Evolutionary conservation across 1,140 invertebrate species (phyloP).

Genomic region (Drosophila orena): DNA sequence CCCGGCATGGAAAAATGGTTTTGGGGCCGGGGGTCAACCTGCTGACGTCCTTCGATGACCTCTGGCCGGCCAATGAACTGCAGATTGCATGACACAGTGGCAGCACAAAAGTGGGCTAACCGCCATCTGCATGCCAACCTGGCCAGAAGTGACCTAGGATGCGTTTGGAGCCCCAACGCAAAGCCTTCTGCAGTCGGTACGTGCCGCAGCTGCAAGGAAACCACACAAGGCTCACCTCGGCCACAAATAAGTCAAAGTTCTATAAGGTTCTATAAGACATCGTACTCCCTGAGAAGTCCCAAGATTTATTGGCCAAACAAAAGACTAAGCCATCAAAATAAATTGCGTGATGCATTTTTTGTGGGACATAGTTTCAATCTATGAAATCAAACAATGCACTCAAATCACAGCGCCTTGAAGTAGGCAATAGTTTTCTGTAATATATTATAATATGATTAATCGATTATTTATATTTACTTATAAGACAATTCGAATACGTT

Average conservation of each 20-base stretch:
- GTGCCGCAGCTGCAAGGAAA: constrained; percentile 27
- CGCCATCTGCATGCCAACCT: constrained; percentile 44
- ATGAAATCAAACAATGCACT: no score
- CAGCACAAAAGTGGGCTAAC: constrained; percentile 28
- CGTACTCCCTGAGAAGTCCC: neutral
- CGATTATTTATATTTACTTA: no score
- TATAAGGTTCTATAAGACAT: neutral
- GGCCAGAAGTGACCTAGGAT: constrained; percentile 32
- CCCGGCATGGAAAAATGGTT: constrained; percentile 6
- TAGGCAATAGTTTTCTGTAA: neutral
- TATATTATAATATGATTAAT: no score
- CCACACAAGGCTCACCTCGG: constrained; percentile 11
- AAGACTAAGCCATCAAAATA: constrained; percentile 16
- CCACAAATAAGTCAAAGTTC: constrained; percentile 4
- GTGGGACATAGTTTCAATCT: no score
- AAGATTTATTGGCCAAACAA: constrained; percentile 36
- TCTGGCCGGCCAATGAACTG: constrained; percentile 29
- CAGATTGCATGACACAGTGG: constrained; percentile 13
- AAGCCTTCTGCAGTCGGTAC: constrained; percentile 27
- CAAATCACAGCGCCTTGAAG: neutral
- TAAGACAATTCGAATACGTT: no score
- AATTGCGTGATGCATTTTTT: neutral
- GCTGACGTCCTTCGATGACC: constrained; percentile 48
- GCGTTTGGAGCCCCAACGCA: neutral
- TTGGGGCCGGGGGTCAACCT: neutral